Conservation (phyloP, 2,888 invertebrate species). For the Kryphioiulus occultus region DNA sequence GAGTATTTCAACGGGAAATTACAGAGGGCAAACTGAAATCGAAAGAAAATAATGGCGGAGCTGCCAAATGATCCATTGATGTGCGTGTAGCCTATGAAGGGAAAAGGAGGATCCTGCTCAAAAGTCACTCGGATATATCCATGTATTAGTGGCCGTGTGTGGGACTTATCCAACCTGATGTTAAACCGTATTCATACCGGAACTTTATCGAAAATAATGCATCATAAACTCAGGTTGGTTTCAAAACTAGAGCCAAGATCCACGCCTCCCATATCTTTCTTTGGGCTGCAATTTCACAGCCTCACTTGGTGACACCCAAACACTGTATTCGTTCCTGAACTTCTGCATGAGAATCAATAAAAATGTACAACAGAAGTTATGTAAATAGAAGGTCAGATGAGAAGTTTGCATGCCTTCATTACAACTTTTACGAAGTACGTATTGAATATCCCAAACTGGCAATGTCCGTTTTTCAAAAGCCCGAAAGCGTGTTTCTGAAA, state of each 20-base stretch:
- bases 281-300: background rate
- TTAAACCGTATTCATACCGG: slow-evolving; percentile 11
- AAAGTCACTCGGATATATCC: slow-evolving; percentile 27
- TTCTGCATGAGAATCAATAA: too few species aligned
- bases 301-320: background rate
- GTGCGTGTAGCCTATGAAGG: slow-evolving; percentile 21
- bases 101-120: slow-evolving; percentile 27
- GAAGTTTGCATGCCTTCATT: too few species aligned
- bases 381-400: too few species aligned
- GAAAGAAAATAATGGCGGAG: slow-evolving; percentile 36
- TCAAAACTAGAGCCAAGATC: slow-evolving; percentile 21
- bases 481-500: too few species aligned
- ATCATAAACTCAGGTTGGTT: background rate
- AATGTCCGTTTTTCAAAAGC: too few species aligned
- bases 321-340: background rate
- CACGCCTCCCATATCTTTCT: background rate
- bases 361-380: too few species aligned
- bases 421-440: too few species aligned
- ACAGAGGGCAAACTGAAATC: slow-evolving; percentile 37
- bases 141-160: background rate
- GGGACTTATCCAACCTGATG: background rate
- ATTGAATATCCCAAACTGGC: too few species aligned
- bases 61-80: slow-evolving; percentile 32
- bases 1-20: slow-evolving; percentile 32
- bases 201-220: slow-evolving; percentile 13